phyloP scores from a whole-genome alignment of 1,140 invertebrate species.

The Aphelenchoides besseyi region DNA sequence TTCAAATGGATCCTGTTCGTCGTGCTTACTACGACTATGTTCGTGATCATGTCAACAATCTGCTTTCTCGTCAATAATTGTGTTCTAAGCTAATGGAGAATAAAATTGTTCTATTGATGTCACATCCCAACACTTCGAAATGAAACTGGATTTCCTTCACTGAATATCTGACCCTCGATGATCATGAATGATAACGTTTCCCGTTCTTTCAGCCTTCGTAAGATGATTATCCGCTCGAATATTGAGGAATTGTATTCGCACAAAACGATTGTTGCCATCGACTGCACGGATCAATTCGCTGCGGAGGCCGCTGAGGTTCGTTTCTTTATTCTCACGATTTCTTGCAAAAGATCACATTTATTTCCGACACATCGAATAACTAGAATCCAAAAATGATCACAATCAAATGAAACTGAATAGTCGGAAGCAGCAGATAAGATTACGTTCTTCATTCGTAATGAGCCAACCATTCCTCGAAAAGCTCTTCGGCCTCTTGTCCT shows the following conservation, averaged over 20 bases:
- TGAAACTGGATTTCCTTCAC: background rate
- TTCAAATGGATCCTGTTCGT: constrained; percentile 52
- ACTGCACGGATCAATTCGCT: background rate
- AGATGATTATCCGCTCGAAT: background rate
- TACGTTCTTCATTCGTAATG: constrained; percentile 40
- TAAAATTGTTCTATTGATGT: background rate
- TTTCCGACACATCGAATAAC: too few species aligned
- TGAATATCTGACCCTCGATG: too few species aligned
- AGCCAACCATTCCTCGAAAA: constrained; percentile 51
- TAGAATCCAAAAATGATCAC: too few species aligned
- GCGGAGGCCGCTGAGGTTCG: constrained; percentile 2
- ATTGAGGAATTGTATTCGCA: background rate
- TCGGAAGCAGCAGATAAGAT: too few species aligned
- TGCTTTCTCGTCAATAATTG: background rate
- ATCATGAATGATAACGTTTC: background rate
- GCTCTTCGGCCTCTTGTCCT: constrained; percentile 23
- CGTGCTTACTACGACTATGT: constrained; percentile 64
- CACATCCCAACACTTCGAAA: background rate
- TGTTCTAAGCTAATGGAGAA: background rate
- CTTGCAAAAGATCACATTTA: too few species aligned
- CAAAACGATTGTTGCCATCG: constrained; percentile 12
- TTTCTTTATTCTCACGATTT: background rate
- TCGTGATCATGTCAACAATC: background rate
- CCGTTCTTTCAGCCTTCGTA: constrained; percentile 1
- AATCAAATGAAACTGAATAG: too few species aligned